A percentile compares a stretch with the other conserved stretches of the same genome.
phyloP scores from a whole-genome alignment of 2,797 vertebrate species.

The Catharus ustulatus region DNA sequence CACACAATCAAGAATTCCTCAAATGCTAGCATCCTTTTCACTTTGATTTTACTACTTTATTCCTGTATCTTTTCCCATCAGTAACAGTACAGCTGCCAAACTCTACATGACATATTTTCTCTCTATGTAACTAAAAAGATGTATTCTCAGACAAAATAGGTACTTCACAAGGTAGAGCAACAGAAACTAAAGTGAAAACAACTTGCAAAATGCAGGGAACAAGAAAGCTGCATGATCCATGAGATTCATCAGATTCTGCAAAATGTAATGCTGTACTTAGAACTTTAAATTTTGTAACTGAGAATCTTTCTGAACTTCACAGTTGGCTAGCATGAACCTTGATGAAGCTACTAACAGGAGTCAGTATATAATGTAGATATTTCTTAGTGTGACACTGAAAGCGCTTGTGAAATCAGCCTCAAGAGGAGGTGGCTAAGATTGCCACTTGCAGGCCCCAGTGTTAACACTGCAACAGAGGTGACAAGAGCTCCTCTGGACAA shows the following conservation, averaged over 20 bases:
- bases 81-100: not conserved
- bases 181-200: not conserved
- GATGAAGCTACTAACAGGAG: not conserved
- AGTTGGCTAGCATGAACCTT: not conserved
- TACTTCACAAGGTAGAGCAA: not conserved
- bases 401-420: not conserved
- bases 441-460: not conserved
- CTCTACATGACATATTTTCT: not conserved
- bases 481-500: not conserved
- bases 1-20: not conserved
- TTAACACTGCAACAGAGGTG: not conserved
- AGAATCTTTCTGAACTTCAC: not conserved
- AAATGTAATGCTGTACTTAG: not conserved
- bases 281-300: not conserved
- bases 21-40: not conserved
- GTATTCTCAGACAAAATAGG: not conserved
- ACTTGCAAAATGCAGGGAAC: not conserved
- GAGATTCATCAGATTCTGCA: not conserved
- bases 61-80: not conserved
- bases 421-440: fast-evolving
- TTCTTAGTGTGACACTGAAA: not conserved
- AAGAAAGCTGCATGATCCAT: not conserved
- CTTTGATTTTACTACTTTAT: not conserved
- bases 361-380: not conserved
- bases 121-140: not conserved